Evolutionary conservation across 2,888 invertebrate species (phyloP).

Genomic region (Lacanobia wlatinum): DNA sequence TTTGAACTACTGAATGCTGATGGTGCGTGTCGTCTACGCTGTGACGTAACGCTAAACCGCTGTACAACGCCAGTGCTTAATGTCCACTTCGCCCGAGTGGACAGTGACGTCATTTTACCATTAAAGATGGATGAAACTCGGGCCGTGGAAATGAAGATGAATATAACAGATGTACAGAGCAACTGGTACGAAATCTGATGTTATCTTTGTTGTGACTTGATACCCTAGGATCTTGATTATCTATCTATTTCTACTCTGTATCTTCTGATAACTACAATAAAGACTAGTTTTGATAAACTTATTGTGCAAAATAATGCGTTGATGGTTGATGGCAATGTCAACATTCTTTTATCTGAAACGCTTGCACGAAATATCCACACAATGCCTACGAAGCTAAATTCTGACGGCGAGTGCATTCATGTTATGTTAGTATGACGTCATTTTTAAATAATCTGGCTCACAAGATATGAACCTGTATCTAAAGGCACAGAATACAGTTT

Average conservation of each 20-base stretch:
- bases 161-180: not conserved
- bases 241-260: not conserved
- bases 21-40: conserved; percentile 69
- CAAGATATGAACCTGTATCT: conserved; percentile 13
- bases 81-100: conserved; percentile 35
- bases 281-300: too few relatives aligned
- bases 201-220: not conserved
- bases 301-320: not conserved
- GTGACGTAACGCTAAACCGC: conserved; percentile 66
- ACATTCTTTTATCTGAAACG: too few relatives aligned
- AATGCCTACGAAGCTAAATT: conserved; percentile 22
- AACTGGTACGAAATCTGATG: conserved; percentile 11
- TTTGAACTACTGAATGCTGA: conserved; percentile 75
- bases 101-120: conserved; percentile 51
- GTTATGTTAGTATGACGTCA: conserved; percentile 37
- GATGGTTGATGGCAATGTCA: too few relatives aligned
- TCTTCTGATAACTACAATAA: not conserved
- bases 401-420: conserved; percentile 18
- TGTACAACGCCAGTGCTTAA: conserved; percentile 56
- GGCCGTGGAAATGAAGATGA: conserved; percentile 2
- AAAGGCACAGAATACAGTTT: not conserved
- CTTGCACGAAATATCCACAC: not conserved
- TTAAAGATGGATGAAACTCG: conserved; percentile 24
- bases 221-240: not conserved
- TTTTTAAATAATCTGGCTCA: not conserved